A percentile compares a stretch with the other conserved stretches of the same genome.
Evolutionary conservation across 1,140 invertebrate species (phyloP).

Genomic region (Anadara kagoshimensis): DNA sequence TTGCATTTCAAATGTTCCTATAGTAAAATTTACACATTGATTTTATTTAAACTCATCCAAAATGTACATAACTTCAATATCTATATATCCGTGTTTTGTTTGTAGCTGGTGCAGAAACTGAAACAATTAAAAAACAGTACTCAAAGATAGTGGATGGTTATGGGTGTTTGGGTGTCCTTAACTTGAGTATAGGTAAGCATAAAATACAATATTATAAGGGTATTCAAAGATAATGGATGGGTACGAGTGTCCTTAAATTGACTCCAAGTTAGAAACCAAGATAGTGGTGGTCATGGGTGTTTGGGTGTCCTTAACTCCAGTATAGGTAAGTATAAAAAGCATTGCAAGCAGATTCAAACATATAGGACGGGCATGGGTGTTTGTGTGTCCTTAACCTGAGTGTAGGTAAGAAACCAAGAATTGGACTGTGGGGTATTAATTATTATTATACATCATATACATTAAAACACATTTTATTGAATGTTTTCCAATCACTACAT

Average conservation of each 20-base stretch:
- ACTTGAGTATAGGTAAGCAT: slow-evolving; percentile 83
- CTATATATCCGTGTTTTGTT: no score
- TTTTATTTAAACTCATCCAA: no score
- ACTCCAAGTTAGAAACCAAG: no score
- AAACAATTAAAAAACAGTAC: slow-evolving; percentile 90
- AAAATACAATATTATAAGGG: not conserved
- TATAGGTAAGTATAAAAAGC: slow-evolving; percentile 79
- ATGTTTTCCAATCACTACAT: no score
- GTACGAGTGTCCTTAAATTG: slow-evolving; percentile 79
- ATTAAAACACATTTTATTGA: no score
- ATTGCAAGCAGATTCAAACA: slow-evolving; percentile 85
- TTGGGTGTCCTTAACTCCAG: slow-evolving; percentile 91
- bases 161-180: slow-evolving; percentile 92
- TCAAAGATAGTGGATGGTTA: slow-evolving; percentile 93
- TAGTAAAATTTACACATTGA: no score
- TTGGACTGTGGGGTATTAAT: no score
- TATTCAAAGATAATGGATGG: slow-evolving; percentile 93
- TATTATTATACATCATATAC: no score
- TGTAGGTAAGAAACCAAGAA: no score
- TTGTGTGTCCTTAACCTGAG: no score
- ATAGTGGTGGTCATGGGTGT: slow-evolving; percentile 86
- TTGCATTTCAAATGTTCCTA: no score
- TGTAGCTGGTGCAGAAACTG: slow-evolving; percentile 83
- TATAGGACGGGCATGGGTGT: slow-evolving; percentile 94
- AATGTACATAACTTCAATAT: no score